Percentiles rank a stretch among this genome's conserved stretches.
These are phyloP conservation scores for Erebia ligea DNA, from an alignment of 2,888 invertebrate species.

Conservation along the genomic window DNA sequence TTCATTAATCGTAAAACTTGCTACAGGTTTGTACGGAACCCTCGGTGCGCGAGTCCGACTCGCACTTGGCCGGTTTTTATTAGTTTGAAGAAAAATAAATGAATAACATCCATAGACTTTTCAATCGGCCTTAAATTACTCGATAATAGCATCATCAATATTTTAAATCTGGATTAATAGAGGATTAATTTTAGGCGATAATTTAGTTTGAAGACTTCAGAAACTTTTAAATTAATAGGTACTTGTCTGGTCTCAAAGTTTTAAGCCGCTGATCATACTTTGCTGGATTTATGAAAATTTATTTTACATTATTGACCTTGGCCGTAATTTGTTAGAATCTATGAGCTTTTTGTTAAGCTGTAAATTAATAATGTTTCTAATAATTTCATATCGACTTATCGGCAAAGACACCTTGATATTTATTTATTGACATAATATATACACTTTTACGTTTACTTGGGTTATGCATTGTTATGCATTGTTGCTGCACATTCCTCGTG, in stretches of 20 bases:
- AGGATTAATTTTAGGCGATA: neutral
- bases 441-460: too few relatives aligned
- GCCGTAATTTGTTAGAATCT: neutral
- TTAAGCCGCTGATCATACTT: slow-evolving; percentile 6
- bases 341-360: neutral
- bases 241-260: slow-evolving; percentile 6
- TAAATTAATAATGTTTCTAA: neutral
- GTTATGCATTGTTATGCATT: too few relatives aligned
- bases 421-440: too few relatives aligned
- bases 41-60: too few relatives aligned
- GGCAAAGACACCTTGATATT: neutral
- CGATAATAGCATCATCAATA: too few relatives aligned
- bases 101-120: too few relatives aligned
- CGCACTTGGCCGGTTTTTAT: too few relatives aligned
- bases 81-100: too few relatives aligned
- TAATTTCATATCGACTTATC: neutral
- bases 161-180: neutral
- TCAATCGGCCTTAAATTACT: neutral
- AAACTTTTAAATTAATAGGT: neutral
- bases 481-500: too few relatives aligned
- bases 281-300: neutral
- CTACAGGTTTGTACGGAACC: too few relatives aligned
- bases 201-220: neutral
- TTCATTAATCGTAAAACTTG: too few relatives aligned
- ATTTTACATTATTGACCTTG: neutral